Base-by-base conservation (phyloP, 2,797 vertebrate species). In the Pteronotus mesoamericanus region DNA sequence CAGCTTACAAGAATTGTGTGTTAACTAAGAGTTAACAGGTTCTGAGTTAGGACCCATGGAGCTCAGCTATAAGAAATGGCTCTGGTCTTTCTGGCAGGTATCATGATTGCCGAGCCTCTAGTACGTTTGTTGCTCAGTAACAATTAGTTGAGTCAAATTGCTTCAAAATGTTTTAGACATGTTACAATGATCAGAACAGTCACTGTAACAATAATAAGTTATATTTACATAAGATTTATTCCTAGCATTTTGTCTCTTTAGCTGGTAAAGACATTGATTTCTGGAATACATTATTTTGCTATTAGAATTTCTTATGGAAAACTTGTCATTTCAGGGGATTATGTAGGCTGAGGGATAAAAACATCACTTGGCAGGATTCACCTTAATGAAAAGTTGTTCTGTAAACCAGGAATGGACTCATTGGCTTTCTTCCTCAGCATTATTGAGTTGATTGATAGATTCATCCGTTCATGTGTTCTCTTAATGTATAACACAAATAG, bases 221-320 rank as follows among this genome's bases (percentile, higher is more conserved):
- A 6, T 1, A 19, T 55, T 53, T n/a, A 32, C 34, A n/a, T 14
- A 37, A 18, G 46, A 71, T 11, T 48, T 29, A 61, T 15, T 64
- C 19, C 22, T 3, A 3, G 34, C 34, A 11, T 74, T 64, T 48
- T 18, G 10, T 64, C 29, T 51, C 86, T 88, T 53, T 42, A 72
- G 3, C 19, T 80, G 37, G 26, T n/a, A 87, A 59, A 89, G 64
- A 85, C 4, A 46, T 10, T 26, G 64, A 26, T 68, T 2, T 51
- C 74, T 78, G 32, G 48, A 82, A 68, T 72, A 78, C 72, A 37
- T 83, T 59, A 74, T 59, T 93, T 93, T 29, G 66, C 5, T 64
- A 4, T 29, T 96, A 72, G 37, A 94, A 61, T 94, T 77, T 94
- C 77, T 89, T 85, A 51, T 61, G 55, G 24, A 80, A 89, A 94